Percentiles rank a stretch among this genome's conserved stretches.
These are phyloP conservation scores for Heteronetta atricapilla DNA, from an alignment of 2,113 vertebrate species.

Conservation along the genomic window DNA sequence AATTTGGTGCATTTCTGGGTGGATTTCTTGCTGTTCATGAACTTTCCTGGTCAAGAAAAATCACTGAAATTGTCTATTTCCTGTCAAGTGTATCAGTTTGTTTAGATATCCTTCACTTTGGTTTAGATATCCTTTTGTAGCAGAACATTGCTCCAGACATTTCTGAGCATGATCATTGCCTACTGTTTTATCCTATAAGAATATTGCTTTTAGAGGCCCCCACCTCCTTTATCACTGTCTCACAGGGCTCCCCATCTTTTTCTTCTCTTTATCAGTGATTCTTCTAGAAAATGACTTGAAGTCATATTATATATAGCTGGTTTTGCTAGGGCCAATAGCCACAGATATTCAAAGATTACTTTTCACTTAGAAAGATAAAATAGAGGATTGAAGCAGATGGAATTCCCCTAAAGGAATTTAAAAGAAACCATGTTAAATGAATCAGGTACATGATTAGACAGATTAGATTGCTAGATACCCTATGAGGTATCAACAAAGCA, in stretches of 20 bases:
- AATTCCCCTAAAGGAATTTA: neutral
- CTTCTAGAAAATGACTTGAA: neutral
- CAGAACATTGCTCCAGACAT: neutral
- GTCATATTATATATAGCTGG: neutral
- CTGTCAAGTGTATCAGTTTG: neutral
- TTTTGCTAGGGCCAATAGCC: neutral
- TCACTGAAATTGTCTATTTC: neutral
- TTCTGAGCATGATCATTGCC: neutral
- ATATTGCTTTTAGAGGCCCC: neutral
- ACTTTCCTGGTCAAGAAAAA: neutral
- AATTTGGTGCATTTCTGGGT: neutral
- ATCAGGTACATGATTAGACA: neutral
- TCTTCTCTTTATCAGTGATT: neutral
- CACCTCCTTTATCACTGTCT: neutral
- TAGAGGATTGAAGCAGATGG: neutral
- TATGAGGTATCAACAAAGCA: neutral
- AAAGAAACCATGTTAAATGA: neutral
- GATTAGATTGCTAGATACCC: neutral
- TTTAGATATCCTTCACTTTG: neutral
- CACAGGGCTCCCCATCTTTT: neutral
- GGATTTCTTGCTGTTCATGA: neutral
- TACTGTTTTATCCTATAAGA: neutral
- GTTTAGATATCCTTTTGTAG: neutral
- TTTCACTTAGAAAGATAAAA: neutral
- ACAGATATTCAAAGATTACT: neutral